These are phyloP conservation scores for Brevimyrus niger DNA, from an alignment of 2,113 vertebrate genomes.

Conservation along the genomic window DNA sequence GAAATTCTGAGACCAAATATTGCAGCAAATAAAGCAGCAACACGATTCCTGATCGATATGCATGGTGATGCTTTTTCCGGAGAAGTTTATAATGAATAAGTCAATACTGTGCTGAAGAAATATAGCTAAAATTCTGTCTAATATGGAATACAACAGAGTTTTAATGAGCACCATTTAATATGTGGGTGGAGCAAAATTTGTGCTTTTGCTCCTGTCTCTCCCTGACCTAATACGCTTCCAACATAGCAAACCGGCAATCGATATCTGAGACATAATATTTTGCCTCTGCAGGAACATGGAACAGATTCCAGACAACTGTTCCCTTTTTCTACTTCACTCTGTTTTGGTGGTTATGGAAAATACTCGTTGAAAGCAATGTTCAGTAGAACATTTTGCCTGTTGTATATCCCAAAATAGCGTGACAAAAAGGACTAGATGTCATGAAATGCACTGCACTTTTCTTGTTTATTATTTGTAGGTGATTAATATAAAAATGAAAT, in stretches of 20 bases:
- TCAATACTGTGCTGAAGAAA: not conserved
- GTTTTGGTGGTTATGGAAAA: not conserved
- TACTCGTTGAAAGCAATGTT: not conserved
- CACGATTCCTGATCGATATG: not conserved
- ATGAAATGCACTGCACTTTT: not conserved
- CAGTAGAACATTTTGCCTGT: not conserved
- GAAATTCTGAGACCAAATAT: not conserved
- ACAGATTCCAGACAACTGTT: not conserved
- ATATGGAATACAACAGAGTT: not conserved
- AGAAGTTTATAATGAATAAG: not conserved
- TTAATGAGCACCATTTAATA: not conserved
- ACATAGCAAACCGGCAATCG: not conserved
- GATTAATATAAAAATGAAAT: not conserved
- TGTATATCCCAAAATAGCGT: not conserved
- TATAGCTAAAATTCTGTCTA: not conserved
- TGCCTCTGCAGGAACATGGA: not conserved
- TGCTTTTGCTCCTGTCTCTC: not conserved
- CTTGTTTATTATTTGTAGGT: not conserved
- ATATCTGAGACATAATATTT: slow-evolving; percentile 1
- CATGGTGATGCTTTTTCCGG: not conserved
- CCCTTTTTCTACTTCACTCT: not conserved
- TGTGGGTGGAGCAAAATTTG: not conserved
- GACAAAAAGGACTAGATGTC: not conserved
- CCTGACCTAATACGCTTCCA: not conserved
- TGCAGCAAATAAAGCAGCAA: not conserved